Conservation (phyloP, 2,797 vertebrate species). For the Apogon hyalosoma region DNA sequence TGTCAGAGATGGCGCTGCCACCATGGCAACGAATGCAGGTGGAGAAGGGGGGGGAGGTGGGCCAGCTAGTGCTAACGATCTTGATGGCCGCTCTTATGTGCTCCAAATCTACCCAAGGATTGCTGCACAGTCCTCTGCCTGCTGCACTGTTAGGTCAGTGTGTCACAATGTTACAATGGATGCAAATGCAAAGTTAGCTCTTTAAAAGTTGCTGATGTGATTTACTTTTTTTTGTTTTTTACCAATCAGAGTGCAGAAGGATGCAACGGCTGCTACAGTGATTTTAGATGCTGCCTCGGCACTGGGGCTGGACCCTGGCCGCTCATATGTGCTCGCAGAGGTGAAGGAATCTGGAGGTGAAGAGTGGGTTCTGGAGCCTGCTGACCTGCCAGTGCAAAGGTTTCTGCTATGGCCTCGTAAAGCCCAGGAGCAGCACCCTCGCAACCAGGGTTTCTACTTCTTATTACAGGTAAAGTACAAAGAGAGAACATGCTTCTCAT, state of each 20-base stretch:
- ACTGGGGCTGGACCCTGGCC: slow-evolving; percentile 87
- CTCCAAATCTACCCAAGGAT: slow-evolving; percentile 94
- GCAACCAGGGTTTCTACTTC: slow-evolving; percentile 94
- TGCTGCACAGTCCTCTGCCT: slow-evolving; percentile 80
- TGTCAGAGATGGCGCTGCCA: slow-evolving; percentile 89
- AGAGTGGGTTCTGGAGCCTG: slow-evolving; percentile 95
- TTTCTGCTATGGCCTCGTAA: slow-evolving; percentile 96
- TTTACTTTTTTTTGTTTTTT: background rate
- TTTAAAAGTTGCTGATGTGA: background rate
- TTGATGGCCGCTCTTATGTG: slow-evolving; percentile 86
- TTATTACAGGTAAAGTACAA: slow-evolving; percentile 84
- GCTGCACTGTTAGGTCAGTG: slow-evolving; percentile 85
- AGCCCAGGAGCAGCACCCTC: slow-evolving; percentile 92
- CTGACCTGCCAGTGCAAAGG: slow-evolving; percentile 93
- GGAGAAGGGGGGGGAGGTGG: slow-evolving; percentile 76
- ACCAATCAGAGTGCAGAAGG: slow-evolving; percentile 88
- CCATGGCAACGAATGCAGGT: slow-evolving; percentile 75
- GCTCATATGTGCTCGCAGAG: slow-evolving; percentile 92
- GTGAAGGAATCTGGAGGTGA: slow-evolving; percentile 97
- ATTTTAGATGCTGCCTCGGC: slow-evolving; percentile 87
- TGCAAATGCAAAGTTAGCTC: background rate
- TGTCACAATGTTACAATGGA: background rate
- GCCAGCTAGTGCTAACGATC: slow-evolving; percentile 82
- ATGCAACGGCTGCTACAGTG: slow-evolving; percentile 90
- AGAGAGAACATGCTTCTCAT: background rate